These are phyloP conservation scores for Itoplectis maculator DNA, from an alignment of 2,888 invertebrate genomes.

Conservation along the genomic window DNA sequence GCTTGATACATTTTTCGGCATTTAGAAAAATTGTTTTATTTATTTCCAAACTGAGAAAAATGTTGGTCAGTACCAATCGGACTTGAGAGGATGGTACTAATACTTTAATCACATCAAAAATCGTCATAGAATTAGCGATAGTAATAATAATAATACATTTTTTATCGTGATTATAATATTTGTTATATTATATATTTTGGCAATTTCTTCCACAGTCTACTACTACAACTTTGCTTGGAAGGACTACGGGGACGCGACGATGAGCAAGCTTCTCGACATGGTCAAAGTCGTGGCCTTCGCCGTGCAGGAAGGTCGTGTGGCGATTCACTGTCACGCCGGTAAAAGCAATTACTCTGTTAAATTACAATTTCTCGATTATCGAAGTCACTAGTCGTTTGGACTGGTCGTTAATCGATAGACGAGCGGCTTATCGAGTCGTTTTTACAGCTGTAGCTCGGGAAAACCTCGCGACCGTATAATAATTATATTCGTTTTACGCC, in stretches of 20 bases:
- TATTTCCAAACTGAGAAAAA: no score
- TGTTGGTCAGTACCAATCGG: no score
- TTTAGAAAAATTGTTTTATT: no score
- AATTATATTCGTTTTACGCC: not conserved
- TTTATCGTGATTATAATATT: no score
- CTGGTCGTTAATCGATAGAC: slow-evolving; percentile 40
- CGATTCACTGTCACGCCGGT: slow-evolving; percentile 96
- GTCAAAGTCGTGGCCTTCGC: slow-evolving; percentile 96
- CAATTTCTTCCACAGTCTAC: slow-evolving; percentile 88
- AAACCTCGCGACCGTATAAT: slow-evolving; percentile 1
- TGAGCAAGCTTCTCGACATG: slow-evolving; percentile 93
- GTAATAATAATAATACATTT: no score
- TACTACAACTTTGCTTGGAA: slow-evolving; percentile 96
- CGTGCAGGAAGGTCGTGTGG: slow-evolving; percentile 92
- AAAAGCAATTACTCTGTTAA: slow-evolving; percentile 72
- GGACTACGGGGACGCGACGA: slow-evolving; percentile 93
- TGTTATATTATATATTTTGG: no score
- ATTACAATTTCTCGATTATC: slow-evolving; percentile 12
- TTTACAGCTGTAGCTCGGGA: not conserved
- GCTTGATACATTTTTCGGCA: no score
- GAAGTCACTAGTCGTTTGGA: not conserved
- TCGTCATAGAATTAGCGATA: not conserved
- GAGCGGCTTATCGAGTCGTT: slow-evolving; percentile 10
- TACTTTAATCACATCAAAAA: not conserved
- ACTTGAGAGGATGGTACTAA: no score